Base-by-base conservation (phyloP, 2,888 invertebrate genomes). In the Synergus japonicus region DNA sequence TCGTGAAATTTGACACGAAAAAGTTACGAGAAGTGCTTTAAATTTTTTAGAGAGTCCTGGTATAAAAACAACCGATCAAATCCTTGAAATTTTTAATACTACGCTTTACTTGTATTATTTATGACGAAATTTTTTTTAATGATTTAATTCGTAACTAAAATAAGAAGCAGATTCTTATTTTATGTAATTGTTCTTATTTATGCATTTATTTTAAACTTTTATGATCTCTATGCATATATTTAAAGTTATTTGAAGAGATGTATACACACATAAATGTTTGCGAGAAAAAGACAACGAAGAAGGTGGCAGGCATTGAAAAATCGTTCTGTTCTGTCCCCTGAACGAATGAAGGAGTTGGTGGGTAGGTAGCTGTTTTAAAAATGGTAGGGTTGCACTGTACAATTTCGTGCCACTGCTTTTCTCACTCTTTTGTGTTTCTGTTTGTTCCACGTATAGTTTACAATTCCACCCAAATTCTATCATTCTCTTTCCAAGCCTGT, bases 311-410 rank as follows among this genome's bases (percentile, higher is more conserved):
- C 41, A 43, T 43, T 43, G 10, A 13, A 8, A 65, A 65, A 65
- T 65, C 43, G 41, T 9, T 3, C 4, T 13, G 43, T 65, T 65
- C 9, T 65, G 65, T 65, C n/a, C n/a, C n/a, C 4, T 65, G 65
- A 65, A 65, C 65, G 29, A 64, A 64, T 37, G 15, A 64, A 37
- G 37, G 15, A 64, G 64, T 43, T 65, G 15, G 41, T n/a, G 41
- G 13, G 37, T 65, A 65, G 65, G 43, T 65, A 41, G 65, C n/a
- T 65, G 15, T 65, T 65, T 29, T 10, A 7, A 65, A 65, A 41
- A 43, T 37, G 9, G n/a, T 4, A 43, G n/a, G 15, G n/a, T 41
- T 41, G n/a, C 37, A 37, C n/a, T n/a, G 8, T 65, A 41, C n/a
- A 43, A 15, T 43, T n/a, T 65, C n/a, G 10, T n/a, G 4, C 18